Evolutionary conservation across 2,113 vertebrate genomes (phyloP), one percentile per base, ranked within the genome.

Genomic region (Oryzias woworae): DNA sequence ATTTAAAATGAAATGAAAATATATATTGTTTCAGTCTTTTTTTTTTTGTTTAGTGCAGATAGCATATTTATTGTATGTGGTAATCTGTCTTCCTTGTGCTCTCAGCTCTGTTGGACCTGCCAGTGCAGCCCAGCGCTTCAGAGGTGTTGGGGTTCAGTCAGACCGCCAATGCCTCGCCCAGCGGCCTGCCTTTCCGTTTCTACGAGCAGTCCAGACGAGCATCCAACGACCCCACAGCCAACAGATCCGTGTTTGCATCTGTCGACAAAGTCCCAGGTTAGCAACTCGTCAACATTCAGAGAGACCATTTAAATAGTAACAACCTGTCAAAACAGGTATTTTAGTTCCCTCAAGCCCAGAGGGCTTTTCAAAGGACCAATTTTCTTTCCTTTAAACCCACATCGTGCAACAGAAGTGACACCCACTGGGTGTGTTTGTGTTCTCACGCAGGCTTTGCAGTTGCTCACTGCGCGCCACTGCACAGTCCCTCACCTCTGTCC

Each of bases 231-330:
- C 93, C 94, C 1, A 92, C 94, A 0, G 92, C 95, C 3, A 94
- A 91, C 43, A 93, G 95, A 69, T 93, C 96, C 0, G 93, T 97
- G 52, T 98, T 98, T 36, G 93, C 94, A 0, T 95, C 96, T 0
- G 95, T 96, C n/a, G 97, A 99, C 88, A 98, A 96, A 88, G 97
- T 99, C 46, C 97, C 97, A 93, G 97, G 97, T 98, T 85, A 90
- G 14, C 76, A 36, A 8, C 1, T 36, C 10, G 12, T 8, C 12
- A 36, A 36, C 36, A 36, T 36, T 8, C 31, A 36, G 10, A 36
- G 8, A 8, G 7, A 3, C 36, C 36, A 36, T 8, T 36, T 36
- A 36, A 36, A 36, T 36, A 36, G 36, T 36, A 36, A 36, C 36
- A 10, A 36, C 10, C 36, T 36, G 36, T 12, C 36, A 12, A 10